phyloP scores from a whole-genome alignment of 2,888 invertebrate species.

The Caenorhabditis afra region DNA sequence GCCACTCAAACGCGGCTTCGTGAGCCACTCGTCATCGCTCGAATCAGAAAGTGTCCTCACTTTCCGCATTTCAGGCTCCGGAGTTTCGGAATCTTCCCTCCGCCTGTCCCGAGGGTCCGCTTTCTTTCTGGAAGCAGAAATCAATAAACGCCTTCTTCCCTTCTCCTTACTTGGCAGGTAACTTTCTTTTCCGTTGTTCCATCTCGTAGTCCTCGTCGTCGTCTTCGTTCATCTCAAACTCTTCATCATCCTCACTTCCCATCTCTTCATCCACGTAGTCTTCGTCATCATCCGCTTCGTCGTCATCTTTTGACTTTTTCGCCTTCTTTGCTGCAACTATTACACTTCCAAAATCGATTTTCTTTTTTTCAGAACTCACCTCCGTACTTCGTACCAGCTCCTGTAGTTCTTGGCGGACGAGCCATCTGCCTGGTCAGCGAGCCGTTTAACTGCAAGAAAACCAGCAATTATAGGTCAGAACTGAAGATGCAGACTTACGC shows the following conservation, averaged over 20 bases:
- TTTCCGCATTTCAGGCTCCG: conserved; percentile 46
- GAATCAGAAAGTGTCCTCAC: conserved; percentile 62
- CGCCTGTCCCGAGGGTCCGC: conserved; percentile 13
- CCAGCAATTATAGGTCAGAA: not conserved
- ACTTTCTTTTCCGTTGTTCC: conserved; percentile 39
- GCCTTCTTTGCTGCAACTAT: conserved; percentile 31
- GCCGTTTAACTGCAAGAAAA: conserved; percentile 49
- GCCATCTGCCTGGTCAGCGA: conserved; percentile 24
- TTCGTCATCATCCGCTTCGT: conserved; percentile 59
- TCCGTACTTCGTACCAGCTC: conserved; percentile 27
- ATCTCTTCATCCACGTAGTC: conserved; percentile 61
- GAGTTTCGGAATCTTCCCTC: conserved; percentile 39
- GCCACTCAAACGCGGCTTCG: conserved; percentile 55
- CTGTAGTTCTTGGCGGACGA: conserved; percentile 36
- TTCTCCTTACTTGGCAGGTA: conserved; percentile 22
- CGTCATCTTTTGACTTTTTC: conserved; percentile 46
- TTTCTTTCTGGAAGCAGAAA: conserved; percentile 34
- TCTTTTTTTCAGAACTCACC: not conserved
- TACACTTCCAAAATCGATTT: not conserved
- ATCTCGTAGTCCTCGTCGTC: conserved; percentile 58
- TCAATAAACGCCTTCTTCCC: not conserved
- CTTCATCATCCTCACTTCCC: conserved; percentile 57
- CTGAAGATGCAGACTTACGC: conserved; percentile 1
- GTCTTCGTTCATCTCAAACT: conserved; percentile 46
- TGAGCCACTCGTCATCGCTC: conserved; percentile 61